Base-by-base conservation (phyloP, 1,140 invertebrate genomes). In the Andricus grossulariae region DNA sequence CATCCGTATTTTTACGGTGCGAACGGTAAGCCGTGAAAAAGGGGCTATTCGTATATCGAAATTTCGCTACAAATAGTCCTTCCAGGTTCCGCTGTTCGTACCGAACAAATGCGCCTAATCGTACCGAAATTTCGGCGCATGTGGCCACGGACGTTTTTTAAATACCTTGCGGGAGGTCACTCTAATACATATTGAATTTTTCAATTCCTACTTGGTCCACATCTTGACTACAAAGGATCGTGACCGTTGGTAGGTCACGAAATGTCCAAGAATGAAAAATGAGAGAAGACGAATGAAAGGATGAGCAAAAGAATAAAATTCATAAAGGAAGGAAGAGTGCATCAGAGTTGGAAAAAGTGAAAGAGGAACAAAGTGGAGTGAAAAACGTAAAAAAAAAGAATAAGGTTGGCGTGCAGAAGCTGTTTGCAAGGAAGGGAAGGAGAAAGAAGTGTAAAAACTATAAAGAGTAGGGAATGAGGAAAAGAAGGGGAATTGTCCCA, bases 401-500 rank as follows among this genome's bases (percentile, higher is more conserved):
- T 82, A 78, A 82, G 75, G 82, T 80, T 60, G 82, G 52, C 71
- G 50, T 39, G 71, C 71, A 84, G 81, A 82, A 77, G 57, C 19
- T 50, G 72, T 39, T 73, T 50, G 5, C 25, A 15, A 54, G 39
- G 51, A 18, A 66, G 60, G 39, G 72, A 50, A 73, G 51, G 21
- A 54, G 72, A 54, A 55, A 18, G 72, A 50, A 52, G n/a, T 50
- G 25, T 12, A 73, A 1, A 54, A 51, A 45, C 39, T 45, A 45
- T 45, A 75, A 82, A 84, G 54, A 75, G 76, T 74, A 77, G 72
- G 80, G 79, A 71, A 78, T 52, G 60, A n/a, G 71, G 77, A 78
- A 76, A 79, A 78, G 75, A 83, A 82, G 80, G 82, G 78, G 84
- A 82, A 86, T 83, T 80, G 79, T 81, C 73, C 77, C 80, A 82